These are phyloP conservation scores for Agrotis clavis DNA, from an alignment of 2,888 invertebrate genomes.

Conservation along the genomic window DNA sequence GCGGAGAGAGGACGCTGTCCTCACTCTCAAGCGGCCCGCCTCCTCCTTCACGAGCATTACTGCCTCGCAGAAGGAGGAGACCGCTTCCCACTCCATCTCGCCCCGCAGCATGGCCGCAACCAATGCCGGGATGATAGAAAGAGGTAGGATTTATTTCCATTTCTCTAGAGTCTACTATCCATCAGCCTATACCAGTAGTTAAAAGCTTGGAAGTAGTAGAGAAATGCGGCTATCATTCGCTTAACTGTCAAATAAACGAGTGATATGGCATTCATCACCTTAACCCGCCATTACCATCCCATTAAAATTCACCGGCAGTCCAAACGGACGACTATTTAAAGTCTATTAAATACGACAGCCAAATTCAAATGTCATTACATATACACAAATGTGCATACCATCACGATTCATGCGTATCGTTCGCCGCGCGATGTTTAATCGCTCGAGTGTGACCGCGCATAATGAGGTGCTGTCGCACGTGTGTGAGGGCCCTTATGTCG, in stretches of 20 bases:
- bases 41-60: too few relatives aligned
- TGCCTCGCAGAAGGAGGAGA: too few relatives aligned
- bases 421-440: conserved; percentile 72
- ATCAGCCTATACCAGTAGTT: too few relatives aligned
- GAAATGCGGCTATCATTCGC: too few relatives aligned
- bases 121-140: too few relatives aligned
- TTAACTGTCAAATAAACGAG: background rate
- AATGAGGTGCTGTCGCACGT: conserved; percentile 75
- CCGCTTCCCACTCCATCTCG: too few relatives aligned
- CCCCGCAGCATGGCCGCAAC: too few relatives aligned
- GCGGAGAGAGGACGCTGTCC: too few relatives aligned
- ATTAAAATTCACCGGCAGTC: conserved; percentile 59
- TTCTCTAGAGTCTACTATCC: too few relatives aligned
- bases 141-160: too few relatives aligned
- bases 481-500: conserved; percentile 75
- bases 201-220: too few relatives aligned
- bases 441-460: conserved; percentile 83
- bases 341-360: conserved; percentile 64
- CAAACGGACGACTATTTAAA: conserved; percentile 65
- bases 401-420: conserved; percentile 64
- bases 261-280: conserved; percentile 1
- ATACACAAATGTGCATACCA: conserved; percentile 67
- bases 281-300: conserved; percentile 33
- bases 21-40: too few relatives aligned
- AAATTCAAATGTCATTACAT: conserved; percentile 71